These are phyloP conservation scores for Falco berigora DNA, from an alignment of 2,797 vertebrate species.

Conservation along the genomic window DNA sequence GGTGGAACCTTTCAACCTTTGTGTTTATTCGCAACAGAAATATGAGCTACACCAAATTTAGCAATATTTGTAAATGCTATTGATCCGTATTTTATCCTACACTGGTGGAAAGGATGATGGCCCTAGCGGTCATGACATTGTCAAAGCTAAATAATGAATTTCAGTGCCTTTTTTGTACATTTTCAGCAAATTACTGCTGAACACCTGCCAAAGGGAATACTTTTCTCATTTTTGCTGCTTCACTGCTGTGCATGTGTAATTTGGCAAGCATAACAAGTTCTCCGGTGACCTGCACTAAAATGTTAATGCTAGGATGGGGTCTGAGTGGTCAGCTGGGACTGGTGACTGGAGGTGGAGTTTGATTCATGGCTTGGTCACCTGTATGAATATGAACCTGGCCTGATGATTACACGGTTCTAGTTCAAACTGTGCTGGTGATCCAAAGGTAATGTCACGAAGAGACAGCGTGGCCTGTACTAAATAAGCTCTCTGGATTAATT, in stretches of 20 bases:
- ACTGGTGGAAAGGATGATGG: neutral
- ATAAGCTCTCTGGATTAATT: neutral
- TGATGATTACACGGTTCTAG: accelerated
- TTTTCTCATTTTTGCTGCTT: neutral
- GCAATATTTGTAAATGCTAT: neutral
- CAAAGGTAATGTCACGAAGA: accelerated
- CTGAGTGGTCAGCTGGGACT: neutral
- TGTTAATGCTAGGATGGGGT: neutral
- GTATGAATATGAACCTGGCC: neutral
- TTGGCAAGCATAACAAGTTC: neutral
- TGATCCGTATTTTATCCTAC: accelerated
- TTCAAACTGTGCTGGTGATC: neutral
- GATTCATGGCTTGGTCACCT: neutral
- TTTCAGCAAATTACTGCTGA: constrained; percentile 31
- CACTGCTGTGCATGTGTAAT: neutral
- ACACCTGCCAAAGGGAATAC: constrained; percentile 51
- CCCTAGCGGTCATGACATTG: constrained; percentile 22
- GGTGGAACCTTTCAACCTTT: neutral
- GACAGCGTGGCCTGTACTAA: accelerated
- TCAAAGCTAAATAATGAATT: constrained; percentile 24
- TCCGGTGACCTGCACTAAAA: neutral
- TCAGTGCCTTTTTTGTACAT: neutral
- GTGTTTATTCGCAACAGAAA: neutral
- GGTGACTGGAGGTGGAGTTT: neutral
- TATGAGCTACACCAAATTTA: accelerated